phyloP scores from a whole-genome alignment of 2,797 vertebrate genomes.

The Clarias laeviceps region DNA sequence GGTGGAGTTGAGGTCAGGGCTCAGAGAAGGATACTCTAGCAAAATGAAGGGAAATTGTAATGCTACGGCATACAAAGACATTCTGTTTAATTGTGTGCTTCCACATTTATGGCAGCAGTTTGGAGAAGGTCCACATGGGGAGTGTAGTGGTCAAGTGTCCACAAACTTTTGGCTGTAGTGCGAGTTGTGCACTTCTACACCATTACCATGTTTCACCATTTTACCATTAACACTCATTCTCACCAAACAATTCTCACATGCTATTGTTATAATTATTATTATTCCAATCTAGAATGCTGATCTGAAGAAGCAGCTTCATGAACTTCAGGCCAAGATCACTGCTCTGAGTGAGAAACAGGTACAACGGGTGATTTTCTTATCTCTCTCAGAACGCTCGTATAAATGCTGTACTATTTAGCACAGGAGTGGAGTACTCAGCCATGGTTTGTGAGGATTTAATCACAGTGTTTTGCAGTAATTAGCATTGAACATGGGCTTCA shows the following conservation, averaged over 20 bases:
- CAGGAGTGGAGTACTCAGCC: not conserved
- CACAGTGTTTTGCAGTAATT: not conserved
- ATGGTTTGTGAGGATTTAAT: not conserved
- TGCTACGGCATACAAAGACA: not conserved
- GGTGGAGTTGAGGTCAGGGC: not conserved
- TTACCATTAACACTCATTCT: not conserved
- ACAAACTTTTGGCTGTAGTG: not conserved
- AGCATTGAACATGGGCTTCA: constrained; percentile 8
- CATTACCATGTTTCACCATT: not conserved
- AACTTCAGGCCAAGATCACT: constrained; percentile 99
- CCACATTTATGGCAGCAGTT: not conserved
- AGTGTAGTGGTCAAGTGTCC: not conserved
- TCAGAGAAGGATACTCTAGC: not conserved
- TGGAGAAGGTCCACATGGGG: not conserved
- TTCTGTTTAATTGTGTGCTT: not conserved
- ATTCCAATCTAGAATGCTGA: constrained; percentile 87
- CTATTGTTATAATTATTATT: no score
- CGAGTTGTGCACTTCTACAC: not conserved
- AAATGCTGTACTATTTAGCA: not conserved
- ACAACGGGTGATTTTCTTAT: constrained; percentile 46
- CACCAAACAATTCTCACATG: not conserved
- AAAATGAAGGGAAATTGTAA: not conserved
- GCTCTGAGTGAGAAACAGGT: constrained; percentile 99
- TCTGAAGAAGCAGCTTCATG: constrained; percentile 98
- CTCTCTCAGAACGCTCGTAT: not conserved